Evolutionary conservation across 2,888 invertebrate genomes (phyloP).

Genomic region (Athripsodes cinereus): DNA sequence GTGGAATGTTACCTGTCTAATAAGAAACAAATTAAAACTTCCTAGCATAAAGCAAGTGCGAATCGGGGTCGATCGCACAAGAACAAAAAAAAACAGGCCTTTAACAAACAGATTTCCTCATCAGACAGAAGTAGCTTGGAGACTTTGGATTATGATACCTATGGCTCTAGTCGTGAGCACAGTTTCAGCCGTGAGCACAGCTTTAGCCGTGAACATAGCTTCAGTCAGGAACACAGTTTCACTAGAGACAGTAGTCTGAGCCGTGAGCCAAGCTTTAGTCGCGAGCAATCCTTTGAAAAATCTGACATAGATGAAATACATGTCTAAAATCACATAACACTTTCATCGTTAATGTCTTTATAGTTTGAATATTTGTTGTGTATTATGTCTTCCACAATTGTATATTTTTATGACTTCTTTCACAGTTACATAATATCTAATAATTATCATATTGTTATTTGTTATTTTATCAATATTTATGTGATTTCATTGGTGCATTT

Average conservation of each 20-base stretch:
- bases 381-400: slow-evolving; percentile 3
- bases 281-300: slow-evolving; percentile 33
- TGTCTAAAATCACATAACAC: slow-evolving; percentile 39
- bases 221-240: background rate
- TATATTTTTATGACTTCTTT: background rate
- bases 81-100: slow-evolving; percentile 39
- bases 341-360: background rate
- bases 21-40: slow-evolving; percentile 51
- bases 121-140: slow-evolving; percentile 48
- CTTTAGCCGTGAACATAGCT: background rate
- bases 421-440: no score
- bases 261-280: background rate
- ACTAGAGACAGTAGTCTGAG: background rate
- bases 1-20: slow-evolving; percentile 67
- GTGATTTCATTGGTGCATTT: slow-evolving; percentile 7
- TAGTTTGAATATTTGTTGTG: background rate
- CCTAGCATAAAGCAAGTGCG: slow-evolving; percentile 59
- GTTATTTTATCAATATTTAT: background rate
- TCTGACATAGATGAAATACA: slow-evolving; percentile 53
- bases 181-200: slow-evolving; percentile 34
- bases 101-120: slow-evolving; percentile 37
- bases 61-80: slow-evolving; percentile 58
- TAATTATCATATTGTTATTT: background rate
- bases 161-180: slow-evolving; percentile 36
- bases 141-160: slow-evolving; percentile 37